Evolutionary conservation across 2,797 vertebrate species (phyloP).

Genomic region (Parauchenoglanis ngamensis): DNA sequence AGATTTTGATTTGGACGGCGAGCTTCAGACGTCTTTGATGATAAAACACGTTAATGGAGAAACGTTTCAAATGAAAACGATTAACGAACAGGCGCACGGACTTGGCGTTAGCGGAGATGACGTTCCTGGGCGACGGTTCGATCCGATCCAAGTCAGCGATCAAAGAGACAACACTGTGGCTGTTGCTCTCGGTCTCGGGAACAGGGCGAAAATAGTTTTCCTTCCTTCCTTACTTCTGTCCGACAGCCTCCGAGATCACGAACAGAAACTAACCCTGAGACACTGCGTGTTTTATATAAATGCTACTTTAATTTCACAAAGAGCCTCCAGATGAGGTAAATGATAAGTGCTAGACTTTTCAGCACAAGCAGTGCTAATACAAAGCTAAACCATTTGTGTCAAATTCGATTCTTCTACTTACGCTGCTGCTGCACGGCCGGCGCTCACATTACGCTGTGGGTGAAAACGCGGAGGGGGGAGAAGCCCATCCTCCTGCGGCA

Average conservation of each 20-base stretch:
- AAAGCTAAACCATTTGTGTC: neutral
- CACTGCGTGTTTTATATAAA: neutral
- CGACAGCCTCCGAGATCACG: neutral
- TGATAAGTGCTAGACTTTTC: neutral
- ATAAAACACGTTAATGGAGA: neutral
- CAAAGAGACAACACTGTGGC: neutral
- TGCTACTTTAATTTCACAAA: neutral
- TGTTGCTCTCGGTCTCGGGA: neutral
- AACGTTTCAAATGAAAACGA: neutral
- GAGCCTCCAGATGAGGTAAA: neutral
- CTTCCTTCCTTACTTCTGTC: neutral
- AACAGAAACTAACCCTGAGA: neutral
- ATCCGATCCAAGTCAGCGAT: neutral
- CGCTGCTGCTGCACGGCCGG: neutral
- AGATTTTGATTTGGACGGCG: neutral
- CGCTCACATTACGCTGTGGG: slow-evolving; percentile 19
- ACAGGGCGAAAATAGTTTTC: neutral
- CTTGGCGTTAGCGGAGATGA: neutral
- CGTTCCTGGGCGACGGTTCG: neutral
- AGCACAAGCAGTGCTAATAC: neutral
- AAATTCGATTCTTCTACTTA: neutral
- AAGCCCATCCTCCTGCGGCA: slow-evolving; percentile 45
- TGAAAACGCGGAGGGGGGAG: neutral
- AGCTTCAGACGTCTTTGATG: neutral
- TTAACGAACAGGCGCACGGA: neutral